Conservation (phyloP, 2,888 invertebrate species). For the Gerris lacustris region DNA sequence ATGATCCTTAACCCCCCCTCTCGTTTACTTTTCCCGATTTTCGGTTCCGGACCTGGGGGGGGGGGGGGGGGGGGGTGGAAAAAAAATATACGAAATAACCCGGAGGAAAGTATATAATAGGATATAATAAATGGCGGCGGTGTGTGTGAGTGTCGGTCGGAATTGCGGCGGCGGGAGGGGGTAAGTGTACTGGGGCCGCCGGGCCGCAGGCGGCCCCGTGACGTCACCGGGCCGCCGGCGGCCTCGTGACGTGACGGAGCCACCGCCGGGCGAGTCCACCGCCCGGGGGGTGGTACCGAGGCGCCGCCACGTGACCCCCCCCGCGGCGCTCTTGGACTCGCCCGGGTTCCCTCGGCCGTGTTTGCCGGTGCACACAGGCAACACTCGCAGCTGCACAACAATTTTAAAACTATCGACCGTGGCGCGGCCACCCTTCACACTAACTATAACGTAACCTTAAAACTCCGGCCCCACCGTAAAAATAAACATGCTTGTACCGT, state of each 20-base stretch:
- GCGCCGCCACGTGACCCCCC: not conserved
- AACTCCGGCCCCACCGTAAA: too few species aligned
- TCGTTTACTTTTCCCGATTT: too few species aligned
- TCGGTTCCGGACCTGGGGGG: too few species aligned
- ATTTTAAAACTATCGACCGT: slow-evolving; percentile 5
- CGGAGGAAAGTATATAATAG: too few species aligned
- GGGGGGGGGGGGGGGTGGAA: too few species aligned
- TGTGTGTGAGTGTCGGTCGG: not conserved
- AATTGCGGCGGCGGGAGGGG: not conserved
- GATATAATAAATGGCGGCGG: not conserved
- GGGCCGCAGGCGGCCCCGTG: not conserved
- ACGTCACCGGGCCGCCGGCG: not conserved
- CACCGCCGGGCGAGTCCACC: not conserved
- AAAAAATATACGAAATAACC: too few species aligned
- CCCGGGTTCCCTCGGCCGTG: too few species aligned
- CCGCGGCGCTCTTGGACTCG: not conserved
- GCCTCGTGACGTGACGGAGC: not conserved
- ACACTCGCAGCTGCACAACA: not conserved
- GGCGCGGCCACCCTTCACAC: not conserved
- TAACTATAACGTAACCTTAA: too few species aligned
- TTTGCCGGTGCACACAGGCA: too few species aligned
- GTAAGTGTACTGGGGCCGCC: not conserved
- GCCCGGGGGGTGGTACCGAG: not conserved
- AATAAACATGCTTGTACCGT: too few species aligned
- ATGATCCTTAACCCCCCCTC: too few species aligned